Evolutionary conservation across 2,888 invertebrate genomes (phyloP).

Genomic region (Leptinotarsa peninsularis): DNA sequence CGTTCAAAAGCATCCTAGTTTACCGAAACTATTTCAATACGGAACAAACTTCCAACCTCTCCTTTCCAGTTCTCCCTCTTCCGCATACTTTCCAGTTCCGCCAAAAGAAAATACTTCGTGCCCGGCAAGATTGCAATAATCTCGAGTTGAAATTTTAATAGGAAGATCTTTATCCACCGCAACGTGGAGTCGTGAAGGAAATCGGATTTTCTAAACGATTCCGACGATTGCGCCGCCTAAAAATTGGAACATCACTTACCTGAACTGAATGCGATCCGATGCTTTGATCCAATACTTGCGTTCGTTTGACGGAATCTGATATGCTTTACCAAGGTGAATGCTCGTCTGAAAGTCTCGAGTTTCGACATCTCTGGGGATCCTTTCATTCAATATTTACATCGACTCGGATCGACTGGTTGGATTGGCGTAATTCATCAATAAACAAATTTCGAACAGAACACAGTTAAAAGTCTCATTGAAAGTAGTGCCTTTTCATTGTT

Average conservation of each 20-base stretch:
- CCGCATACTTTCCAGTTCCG: slow-evolving; percentile 6
- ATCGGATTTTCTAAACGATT: slow-evolving; percentile 32
- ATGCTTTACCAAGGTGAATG: slow-evolving; percentile 6
- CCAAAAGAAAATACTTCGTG: slow-evolving; percentile 4
- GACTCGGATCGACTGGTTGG: neutral
- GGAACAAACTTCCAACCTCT: neutral
- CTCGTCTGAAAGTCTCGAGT: slow-evolving; percentile 6
- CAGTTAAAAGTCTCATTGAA: too few species aligned
- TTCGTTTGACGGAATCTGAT: slow-evolving; percentile 21
- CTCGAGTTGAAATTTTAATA: slow-evolving; percentile 36
- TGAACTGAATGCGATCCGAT: slow-evolving; percentile 17
- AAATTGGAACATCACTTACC: slow-evolving; percentile 37
- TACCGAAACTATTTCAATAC: slow-evolving; percentile 18
- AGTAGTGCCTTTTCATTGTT: too few species aligned
- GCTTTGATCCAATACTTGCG: slow-evolving; percentile 17
- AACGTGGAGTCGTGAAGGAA: slow-evolving; percentile 27
- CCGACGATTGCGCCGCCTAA: slow-evolving; percentile 20
- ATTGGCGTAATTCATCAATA: neutral
- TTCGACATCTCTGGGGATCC: slow-evolving; percentile 12
- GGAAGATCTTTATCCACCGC: slow-evolving; percentile 37
- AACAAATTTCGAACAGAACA: neutral
- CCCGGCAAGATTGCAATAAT: slow-evolving; percentile 29
- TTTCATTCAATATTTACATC: slow-evolving; percentile 14
- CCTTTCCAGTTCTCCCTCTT: neutral
- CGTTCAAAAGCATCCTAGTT: neutral